phyloP scores from a whole-genome alignment of 2,113 vertebrate species.

The Hydropotes inermis region DNA sequence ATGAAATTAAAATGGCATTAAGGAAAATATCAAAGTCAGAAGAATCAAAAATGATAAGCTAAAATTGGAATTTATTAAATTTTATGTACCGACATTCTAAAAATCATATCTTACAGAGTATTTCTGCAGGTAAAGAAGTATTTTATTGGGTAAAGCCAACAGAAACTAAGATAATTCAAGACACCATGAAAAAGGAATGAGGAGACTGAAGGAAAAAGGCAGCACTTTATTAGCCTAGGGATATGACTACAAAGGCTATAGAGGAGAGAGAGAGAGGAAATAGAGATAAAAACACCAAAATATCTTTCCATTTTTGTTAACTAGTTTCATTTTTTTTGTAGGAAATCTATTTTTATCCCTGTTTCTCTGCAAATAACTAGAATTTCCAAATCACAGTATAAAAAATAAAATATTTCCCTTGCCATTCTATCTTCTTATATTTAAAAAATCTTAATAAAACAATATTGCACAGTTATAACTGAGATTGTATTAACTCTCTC shows the following conservation, averaged over 20 bases:
- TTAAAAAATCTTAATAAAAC: background rate
- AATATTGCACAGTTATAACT: background rate
- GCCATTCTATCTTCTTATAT: background rate
- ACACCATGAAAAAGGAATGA: background rate
- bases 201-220: background rate
- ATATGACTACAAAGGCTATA: background rate
- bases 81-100: background rate
- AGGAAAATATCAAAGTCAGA: slow-evolving; percentile 31
- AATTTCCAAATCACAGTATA: background rate
- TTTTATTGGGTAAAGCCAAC: background rate
- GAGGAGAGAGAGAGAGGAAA: background rate
- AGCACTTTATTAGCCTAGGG: background rate
- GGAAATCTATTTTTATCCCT: background rate
- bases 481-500: background rate
- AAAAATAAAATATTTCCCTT: background rate
- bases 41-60: slow-evolving; percentile 39
- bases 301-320: background rate
- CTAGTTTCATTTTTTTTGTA: background rate
- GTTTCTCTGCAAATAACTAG: background rate
- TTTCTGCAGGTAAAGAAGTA: background rate
- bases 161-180: background rate
- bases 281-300: background rate
- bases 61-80: slow-evolving; percentile 43
- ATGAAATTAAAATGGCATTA: slow-evolving; percentile 59
- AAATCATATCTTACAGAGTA: background rate